phyloP scores from a whole-genome alignment of 1,140 invertebrate species.

The Drosophila nasuta region DNA sequence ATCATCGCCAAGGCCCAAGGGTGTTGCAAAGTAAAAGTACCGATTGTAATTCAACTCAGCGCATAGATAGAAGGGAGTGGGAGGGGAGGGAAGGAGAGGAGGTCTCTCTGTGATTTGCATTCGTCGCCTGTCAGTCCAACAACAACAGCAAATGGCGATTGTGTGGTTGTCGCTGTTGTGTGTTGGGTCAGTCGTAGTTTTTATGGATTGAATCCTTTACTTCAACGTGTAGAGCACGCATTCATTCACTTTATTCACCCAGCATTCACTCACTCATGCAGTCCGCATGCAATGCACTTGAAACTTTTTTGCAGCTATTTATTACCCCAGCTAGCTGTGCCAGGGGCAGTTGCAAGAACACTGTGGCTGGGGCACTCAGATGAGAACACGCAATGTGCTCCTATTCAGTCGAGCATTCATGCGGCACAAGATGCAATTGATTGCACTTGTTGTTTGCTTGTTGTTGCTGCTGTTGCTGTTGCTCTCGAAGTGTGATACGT shows the following conservation, averaged over 20 bases:
- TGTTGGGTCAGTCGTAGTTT: constrained; percentile 16
- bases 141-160: constrained; percentile 21
- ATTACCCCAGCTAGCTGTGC: constrained; percentile 29
- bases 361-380: neutral
- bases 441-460: constrained; percentile 69
- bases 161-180: constrained; percentile 1
- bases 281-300: constrained; percentile 59
- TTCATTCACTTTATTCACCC: constrained; percentile 14
- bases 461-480: constrained; percentile 9
- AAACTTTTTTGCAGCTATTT: constrained; percentile 68
- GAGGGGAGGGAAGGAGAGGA: neutral
- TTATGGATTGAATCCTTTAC: constrained; percentile 25
- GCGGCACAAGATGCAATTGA: constrained; percentile 79
- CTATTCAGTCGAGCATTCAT: constrained; percentile 69
- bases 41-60: constrained; percentile 52
- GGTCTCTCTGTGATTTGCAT: constrained; percentile 57
- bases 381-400: constrained; percentile 54
- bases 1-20: constrained; percentile 72
- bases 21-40: constrained; percentile 71
- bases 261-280: constrained; percentile 55
- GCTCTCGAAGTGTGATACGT: neutral
- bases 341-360: neutral
- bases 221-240: neutral
- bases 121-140: constrained; percentile 36
- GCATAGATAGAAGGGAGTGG: neutral